A percentile compares a stretch with the other conserved stretches of the same genome.
phyloP scores from a whole-genome alignment of 2,113 vertebrate species.

The Fregata magnificens region DNA sequence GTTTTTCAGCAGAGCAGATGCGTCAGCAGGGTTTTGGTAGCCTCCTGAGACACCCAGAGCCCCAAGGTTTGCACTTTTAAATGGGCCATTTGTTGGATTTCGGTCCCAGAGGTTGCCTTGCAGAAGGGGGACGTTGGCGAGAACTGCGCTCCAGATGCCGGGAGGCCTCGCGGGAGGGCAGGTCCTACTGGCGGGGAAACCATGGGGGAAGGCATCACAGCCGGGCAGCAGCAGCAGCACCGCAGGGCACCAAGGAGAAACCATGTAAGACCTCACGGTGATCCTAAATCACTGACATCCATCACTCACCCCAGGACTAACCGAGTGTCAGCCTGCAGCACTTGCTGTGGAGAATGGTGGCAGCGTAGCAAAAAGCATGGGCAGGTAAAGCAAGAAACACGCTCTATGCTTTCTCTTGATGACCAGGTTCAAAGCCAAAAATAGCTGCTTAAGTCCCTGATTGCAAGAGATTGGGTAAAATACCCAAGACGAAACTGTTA shows the following conservation, averaged over 20 bases:
- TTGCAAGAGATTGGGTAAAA: background rate
- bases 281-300: background rate
- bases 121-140: fast-evolving
- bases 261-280: background rate
- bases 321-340: fast-evolving
- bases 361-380: background rate
- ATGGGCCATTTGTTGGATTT: background rate
- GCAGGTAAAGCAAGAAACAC: background rate
- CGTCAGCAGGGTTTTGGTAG: background rate
- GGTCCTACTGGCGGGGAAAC: background rate
- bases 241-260: background rate
- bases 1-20: background rate
- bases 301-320: background rate
- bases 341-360: background rate
- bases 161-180: background rate
- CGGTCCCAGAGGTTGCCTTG: background rate
- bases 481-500: background rate
- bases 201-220: fast-evolving
- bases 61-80: background rate
- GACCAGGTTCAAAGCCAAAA: background rate
- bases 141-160: fast-evolving
- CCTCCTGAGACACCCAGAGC: background rate
- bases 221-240: background rate
- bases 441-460: background rate
- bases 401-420: background rate